Conservation (phyloP, 2,113 vertebrate genomes). For the Melanotaenia duboulayi region DNA sequence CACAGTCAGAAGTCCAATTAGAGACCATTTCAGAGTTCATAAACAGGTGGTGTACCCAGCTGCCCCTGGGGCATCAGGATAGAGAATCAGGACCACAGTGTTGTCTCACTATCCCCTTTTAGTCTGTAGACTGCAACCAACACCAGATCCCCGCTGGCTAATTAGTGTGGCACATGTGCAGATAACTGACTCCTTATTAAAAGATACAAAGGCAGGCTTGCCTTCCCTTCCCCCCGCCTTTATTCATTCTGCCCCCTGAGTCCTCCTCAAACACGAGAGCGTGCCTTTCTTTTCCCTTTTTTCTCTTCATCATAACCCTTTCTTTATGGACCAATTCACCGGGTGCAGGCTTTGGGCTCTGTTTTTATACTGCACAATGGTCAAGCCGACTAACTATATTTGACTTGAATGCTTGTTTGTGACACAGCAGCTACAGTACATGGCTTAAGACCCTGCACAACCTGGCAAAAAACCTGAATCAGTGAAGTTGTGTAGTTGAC, state of each 20-base stretch:
- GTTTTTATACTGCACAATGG: slow-evolving; percentile 16
- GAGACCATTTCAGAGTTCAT: slow-evolving; percentile 76
- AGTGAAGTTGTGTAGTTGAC: slow-evolving; percentile 43
- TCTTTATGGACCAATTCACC: slow-evolving; percentile 18
- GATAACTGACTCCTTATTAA: slow-evolving; percentile 52
- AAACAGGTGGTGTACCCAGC: slow-evolving; percentile 88
- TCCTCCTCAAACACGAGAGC: slow-evolving; percentile 40
- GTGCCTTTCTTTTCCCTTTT: slow-evolving; percentile 19
- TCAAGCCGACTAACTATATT: not conserved
- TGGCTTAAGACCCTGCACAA: slow-evolving; percentile 4
- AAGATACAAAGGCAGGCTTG: slow-evolving; percentile 53
- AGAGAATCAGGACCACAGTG: slow-evolving; percentile 59
- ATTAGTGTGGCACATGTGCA: slow-evolving; percentile 80
- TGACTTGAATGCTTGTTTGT: slow-evolving; percentile 2
- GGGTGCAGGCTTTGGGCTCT: not conserved
- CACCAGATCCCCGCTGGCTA: slow-evolving; percentile 61
- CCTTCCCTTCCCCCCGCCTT: slow-evolving; percentile 1
- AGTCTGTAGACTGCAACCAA: slow-evolving; percentile 10
- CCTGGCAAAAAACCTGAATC: slow-evolving; percentile 41
- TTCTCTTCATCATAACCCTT: slow-evolving; percentile 20
- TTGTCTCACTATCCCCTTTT: slow-evolving; percentile 15
- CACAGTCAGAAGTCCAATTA: slow-evolving; percentile 79
- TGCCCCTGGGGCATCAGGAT: slow-evolving; percentile 68
- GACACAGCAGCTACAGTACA: not conserved
- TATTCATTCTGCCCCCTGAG: slow-evolving; percentile 10